Base-by-base conservation (phyloP, 2,113 vertebrate genomes). In the Climacteris rufus region DNA sequence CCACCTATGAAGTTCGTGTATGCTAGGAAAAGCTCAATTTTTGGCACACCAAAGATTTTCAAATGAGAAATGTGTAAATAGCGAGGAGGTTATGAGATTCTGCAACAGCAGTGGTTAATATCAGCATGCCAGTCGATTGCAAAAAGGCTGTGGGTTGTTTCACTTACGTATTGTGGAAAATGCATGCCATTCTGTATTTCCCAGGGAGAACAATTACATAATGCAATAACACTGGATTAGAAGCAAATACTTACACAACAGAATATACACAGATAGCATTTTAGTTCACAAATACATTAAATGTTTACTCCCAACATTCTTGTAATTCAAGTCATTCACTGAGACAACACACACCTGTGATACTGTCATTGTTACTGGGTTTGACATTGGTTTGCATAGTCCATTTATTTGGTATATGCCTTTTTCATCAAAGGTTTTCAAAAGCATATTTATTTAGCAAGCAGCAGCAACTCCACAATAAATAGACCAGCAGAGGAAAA, bases 81-180 rank as follows among this genome's bases (percentile, higher is more conserved):
- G 98, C 97, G 33, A 95, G 95, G 93, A 96, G 94, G 97, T 98
- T 98, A 98, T 98, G 97, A 98, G 97, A 96, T 97, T 98, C 97
- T 97, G 98, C 97, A 97, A 95, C 23, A 97, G 97, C 98, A 97
- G 97, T 97, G 97, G 98, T 99, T 99, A 99, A 98, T 98, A 98
- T 97, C 94, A 96, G 97, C 99, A 99, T 99, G 98, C 98, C 98
- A 98, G 97, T 97, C 74, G 97, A 98, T 98, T 98, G 98, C 98
- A 98, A 98, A 98, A 97, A 96, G 96, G 98, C 98, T 97, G 97
- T 82, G 93, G 96, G 97, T 97, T 97, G 94, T 96, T 98, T 98
- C 98, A 99, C 99, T 99, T 99, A 99, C 98, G 98, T 99, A 99
- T 99, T 98, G 98, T 98, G 98, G 98, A 98, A 99, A 99, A 98